phyloP scores from a whole-genome alignment of 2,113 vertebrate genomes.

The Pavo muticus region DNA sequence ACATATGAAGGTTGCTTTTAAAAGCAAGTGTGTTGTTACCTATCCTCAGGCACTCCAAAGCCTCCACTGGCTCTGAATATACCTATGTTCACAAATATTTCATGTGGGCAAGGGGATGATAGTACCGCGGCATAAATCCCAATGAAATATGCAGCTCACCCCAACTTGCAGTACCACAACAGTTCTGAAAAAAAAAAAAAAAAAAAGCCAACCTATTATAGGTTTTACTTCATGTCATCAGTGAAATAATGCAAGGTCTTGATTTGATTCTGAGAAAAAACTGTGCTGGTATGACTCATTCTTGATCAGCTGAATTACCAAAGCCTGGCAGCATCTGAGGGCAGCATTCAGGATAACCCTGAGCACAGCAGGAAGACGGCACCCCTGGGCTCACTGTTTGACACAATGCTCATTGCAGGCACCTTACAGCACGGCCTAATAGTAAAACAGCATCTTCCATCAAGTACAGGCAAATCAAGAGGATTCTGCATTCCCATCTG shows the following conservation, averaged over 20 bases:
- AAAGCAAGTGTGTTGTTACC: not conserved
- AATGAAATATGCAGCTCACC: not conserved
- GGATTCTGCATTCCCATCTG: fast-evolving
- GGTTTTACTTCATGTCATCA: not conserved
- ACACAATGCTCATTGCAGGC: not conserved
- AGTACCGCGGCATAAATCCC: not conserved
- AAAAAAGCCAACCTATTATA: too few relatives aligned
- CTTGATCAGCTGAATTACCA: not conserved
- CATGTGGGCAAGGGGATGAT: not conserved
- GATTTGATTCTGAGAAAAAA: not conserved
- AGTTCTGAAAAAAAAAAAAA: not conserved
- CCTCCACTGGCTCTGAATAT: not conserved
- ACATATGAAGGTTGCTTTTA: not conserved
- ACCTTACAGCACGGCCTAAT: not conserved
- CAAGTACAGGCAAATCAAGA: not conserved
- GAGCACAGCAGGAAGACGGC: not conserved
- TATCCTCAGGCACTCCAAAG: not conserved
- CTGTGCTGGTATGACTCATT: not conserved
- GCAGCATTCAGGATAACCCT: not conserved
- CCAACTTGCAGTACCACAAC: not conserved
- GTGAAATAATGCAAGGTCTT: not conserved
- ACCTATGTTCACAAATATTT: not conserved
- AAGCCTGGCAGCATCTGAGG: not conserved
- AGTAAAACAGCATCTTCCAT: not conserved
- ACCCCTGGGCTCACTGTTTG: not conserved